Evolutionary conservation across 2,888 invertebrate genomes (phyloP).

Genomic region (Eupeodes luniger): DNA sequence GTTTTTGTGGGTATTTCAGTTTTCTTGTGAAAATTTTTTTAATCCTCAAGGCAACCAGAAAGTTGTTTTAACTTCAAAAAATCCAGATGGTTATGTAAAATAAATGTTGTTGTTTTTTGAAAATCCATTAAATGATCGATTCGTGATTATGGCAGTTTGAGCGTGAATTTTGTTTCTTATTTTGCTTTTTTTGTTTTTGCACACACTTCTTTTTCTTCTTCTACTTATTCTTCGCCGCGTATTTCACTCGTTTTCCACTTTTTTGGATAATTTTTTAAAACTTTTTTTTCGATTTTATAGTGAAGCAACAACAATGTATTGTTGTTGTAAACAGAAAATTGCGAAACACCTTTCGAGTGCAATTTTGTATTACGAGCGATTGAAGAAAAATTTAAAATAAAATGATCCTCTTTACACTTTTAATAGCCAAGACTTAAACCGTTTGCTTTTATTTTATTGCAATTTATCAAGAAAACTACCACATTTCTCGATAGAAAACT

Average conservation of each 20-base stretch:
- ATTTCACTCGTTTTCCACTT: conserved; percentile 30
- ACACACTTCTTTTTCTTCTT: conserved; percentile 48
- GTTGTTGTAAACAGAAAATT: conserved; percentile 33
- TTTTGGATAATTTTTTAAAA: conserved; percentile 16
- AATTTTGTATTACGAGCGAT: not conserved
- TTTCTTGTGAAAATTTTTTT: conserved; percentile 1
- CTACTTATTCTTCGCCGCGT: not conserved
- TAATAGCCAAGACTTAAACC: not conserved
- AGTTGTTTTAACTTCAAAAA: conserved; percentile 39
- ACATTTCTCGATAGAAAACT: conserved; percentile 2
- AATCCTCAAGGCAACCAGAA: conserved; percentile 67
- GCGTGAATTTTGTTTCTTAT: conserved; percentile 9
- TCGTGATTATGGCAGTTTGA: conserved; percentile 39
- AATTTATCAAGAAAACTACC: conserved; percentile 6
- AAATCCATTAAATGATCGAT: conserved; percentile 59
- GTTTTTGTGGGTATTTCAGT: not conserved
- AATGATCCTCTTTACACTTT: not conserved
- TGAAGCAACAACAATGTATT: conserved; percentile 18
- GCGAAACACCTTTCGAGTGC: conserved; percentile 13
- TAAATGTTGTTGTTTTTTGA: conserved; percentile 21
- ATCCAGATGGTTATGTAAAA: conserved; percentile 63
- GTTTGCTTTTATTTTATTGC: not conserved
- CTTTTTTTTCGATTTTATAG: not conserved
- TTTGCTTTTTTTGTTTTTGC: not conserved
- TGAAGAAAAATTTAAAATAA: not conserved